These are phyloP conservation scores for Pluvianellus socialis DNA, from an alignment of 2,113 vertebrate species.

Conservation along the genomic window DNA sequence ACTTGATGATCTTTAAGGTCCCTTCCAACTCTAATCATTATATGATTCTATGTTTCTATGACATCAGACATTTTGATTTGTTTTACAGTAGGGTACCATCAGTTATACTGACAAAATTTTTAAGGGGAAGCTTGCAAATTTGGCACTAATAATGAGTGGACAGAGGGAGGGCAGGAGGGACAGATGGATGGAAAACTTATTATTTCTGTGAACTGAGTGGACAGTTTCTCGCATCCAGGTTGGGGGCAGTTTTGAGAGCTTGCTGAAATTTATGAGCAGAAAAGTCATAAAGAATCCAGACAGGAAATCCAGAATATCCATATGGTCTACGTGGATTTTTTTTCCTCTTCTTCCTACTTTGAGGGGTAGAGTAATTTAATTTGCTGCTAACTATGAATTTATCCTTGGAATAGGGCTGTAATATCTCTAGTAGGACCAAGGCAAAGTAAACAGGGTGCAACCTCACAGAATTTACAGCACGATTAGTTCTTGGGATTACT, in stretches of 20 bases:
- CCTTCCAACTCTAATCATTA: no score
- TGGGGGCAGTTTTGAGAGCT: background rate
- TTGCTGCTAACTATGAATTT: background rate
- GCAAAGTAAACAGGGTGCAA: background rate
- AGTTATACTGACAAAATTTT: background rate
- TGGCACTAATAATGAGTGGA: background rate
- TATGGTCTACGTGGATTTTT: fast-evolving
- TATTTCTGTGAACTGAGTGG: background rate
- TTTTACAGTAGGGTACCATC: background rate
- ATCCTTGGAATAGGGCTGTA: background rate
- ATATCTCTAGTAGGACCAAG: background rate
- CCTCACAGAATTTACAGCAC: background rate
- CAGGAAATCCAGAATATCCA: background rate
- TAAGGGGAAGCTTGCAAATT: background rate
- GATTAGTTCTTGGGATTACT: background rate
- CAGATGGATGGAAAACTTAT: background rate
- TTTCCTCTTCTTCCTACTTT: background rate
- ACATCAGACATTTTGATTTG: background rate
- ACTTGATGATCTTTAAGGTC: no score
- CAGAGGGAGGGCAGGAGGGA: background rate
- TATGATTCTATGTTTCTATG: no score
- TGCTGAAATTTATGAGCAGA: background rate
- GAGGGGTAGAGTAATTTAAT: background rate
- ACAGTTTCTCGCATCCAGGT: background rate
- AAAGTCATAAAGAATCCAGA: background rate